phyloP scores from a whole-genome alignment of 2,888 invertebrate genomes.

The Hirtodrosophila histrioides region DNA sequence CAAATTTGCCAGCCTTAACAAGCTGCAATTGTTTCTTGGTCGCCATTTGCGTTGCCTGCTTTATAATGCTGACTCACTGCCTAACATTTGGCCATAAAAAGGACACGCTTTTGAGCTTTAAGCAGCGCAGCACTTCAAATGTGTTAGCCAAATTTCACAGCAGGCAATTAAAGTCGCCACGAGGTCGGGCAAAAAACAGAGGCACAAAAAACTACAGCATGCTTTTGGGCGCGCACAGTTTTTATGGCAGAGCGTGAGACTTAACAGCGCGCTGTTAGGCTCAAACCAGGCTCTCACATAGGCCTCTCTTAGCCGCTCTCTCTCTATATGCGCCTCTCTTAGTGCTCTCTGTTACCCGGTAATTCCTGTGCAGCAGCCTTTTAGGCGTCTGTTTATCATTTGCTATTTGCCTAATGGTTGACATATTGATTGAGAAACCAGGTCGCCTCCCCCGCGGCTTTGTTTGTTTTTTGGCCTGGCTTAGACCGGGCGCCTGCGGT shows the following conservation, averaged over 20 bases:
- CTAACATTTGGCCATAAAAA: conserved; percentile 34
- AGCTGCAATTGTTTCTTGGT: conserved; percentile 25
- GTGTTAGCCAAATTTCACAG: conserved; percentile 23
- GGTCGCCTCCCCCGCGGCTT: conserved; percentile 39
- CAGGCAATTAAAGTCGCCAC: conserved; percentile 61
- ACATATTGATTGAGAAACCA: conserved; percentile 56
- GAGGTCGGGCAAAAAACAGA: conserved; percentile 41
- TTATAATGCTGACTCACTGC: conserved; percentile 5
- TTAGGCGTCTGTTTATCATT: conserved; percentile 43
- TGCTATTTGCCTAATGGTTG: conserved; percentile 48
- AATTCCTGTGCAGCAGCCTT: conserved; percentile 45
- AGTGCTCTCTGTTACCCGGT: conserved; percentile 55
- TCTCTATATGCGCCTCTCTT: background rate
- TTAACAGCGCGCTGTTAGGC: conserved; percentile 33
- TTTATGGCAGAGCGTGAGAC: conserved; percentile 53
- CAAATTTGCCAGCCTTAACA: conserved; percentile 10
- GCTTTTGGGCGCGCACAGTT: conserved; percentile 46
- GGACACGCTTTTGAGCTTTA: conserved; percentile 33
- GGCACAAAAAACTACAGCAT: conserved; percentile 27
- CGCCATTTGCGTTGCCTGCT: conserved; percentile 13
- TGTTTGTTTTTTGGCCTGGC: conserved; percentile 10
- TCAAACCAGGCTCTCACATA: conserved; percentile 3
- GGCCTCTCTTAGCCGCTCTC: background rate
- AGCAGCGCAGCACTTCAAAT: conserved; percentile 33
- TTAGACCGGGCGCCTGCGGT: conserved; percentile 8